Conservation (phyloP, 30 jellyfish, hydroid and myxozoan species). For the Catostylus mosaicus region DNA sequence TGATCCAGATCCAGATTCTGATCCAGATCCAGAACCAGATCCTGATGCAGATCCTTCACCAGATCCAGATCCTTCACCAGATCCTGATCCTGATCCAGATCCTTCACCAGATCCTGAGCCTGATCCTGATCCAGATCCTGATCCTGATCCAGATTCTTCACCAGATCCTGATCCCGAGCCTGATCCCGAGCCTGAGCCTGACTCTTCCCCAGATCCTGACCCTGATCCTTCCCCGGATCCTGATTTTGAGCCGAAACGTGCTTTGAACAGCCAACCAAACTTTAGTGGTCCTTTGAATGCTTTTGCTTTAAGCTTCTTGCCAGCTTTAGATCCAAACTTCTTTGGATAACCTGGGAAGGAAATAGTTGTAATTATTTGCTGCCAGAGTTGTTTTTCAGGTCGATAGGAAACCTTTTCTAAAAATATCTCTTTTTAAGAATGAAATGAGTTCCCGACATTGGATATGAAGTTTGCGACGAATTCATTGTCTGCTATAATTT, state of each 20-base stretch:
- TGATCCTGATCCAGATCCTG: constrained; percentile 17
- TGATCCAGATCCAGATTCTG: constrained; percentile 36
- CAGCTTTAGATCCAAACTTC: too few relatives aligned
- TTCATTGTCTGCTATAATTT: too few relatives aligned
- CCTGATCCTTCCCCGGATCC: constrained; percentile 44
- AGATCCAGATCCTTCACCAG: constrained; percentile 46
- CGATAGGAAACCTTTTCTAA: not conserved
- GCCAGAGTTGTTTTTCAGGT: too few relatives aligned
- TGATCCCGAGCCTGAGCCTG: constrained; percentile 23
- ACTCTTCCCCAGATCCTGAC: constrained; percentile 24
- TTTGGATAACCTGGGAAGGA: too few relatives aligned
- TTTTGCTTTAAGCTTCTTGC: not conserved
- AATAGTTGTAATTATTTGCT: too few relatives aligned
- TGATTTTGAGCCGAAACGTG: constrained; percentile 17
- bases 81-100: constrained; percentile 34
- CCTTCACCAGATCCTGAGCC: constrained; percentile 50
- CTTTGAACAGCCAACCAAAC: not conserved
- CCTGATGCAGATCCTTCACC: constrained; percentile 42
- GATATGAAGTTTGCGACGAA: too few relatives aligned
- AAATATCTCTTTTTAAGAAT: not conserved
- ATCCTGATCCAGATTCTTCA: constrained; percentile 7
- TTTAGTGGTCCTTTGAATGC: not conserved
- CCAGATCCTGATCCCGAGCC: constrained; percentile 29
- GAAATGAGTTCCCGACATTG: too few relatives aligned
- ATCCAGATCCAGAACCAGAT: constrained; percentile 27